Conservation (phyloP, 1,140 invertebrate species). For the Galleria mellonella region DNA sequence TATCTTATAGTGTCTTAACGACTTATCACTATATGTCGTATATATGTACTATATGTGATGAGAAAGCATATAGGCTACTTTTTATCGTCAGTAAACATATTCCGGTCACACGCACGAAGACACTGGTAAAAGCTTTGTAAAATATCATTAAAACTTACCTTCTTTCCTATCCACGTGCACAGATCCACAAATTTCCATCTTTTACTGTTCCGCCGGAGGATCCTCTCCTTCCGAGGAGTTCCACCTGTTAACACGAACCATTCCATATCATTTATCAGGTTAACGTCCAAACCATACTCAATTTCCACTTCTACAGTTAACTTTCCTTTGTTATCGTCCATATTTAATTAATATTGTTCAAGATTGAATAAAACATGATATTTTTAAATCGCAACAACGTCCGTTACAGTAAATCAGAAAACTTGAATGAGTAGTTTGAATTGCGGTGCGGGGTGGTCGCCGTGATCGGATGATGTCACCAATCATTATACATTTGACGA, state of each 20-base stretch:
- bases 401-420: conserved; percentile 26
- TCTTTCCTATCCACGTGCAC: conserved; percentile 58
- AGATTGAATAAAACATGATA: too few species aligned
- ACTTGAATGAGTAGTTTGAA: conserved; percentile 18
- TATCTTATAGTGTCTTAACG: too few species aligned
- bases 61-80: too few species aligned
- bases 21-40: too few species aligned
- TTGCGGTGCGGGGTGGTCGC: too few species aligned
- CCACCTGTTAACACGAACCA: conserved; percentile 50
- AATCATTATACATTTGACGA: neutral
- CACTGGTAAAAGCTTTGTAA: neutral
- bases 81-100: too few species aligned
- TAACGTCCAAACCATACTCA: conserved; percentile 28
- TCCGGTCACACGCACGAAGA: too few species aligned
- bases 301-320: conserved; percentile 43
- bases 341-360: conserved; percentile 7
- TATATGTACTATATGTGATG: too few species aligned
- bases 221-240: conserved; percentile 44
- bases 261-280: conserved; percentile 35
- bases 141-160: conserved; percentile 26
- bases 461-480: conserved; percentile 44
- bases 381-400: neutral
- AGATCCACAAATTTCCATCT: conserved; percentile 49
- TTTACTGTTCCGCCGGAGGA: conserved; percentile 30
- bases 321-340: conserved; percentile 17